Percentiles rank a stretch among this genome's conserved stretches.
These are phyloP conservation scores for Chrysolina americana DNA, from an alignment of 2,888 invertebrate genomes.

Conservation along the genomic window DNA sequence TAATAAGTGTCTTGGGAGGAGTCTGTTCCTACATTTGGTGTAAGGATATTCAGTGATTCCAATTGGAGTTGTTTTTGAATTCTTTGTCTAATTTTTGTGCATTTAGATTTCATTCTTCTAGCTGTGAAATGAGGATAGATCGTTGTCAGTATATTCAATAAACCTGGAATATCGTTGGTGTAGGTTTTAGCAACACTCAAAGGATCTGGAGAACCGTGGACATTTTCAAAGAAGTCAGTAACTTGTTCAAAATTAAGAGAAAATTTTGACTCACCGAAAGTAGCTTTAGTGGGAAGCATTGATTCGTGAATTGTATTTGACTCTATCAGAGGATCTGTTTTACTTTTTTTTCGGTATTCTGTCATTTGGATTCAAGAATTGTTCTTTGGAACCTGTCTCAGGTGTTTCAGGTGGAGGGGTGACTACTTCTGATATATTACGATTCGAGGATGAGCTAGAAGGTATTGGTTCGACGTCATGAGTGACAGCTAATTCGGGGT, in stretches of 20 bases:
- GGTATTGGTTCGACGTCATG: not conserved
- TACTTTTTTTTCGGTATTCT: not conserved
- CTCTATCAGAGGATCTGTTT: too few relatives aligned
- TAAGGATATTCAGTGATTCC: not conserved
- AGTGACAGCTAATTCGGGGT: too few relatives aligned
- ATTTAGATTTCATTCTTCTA: not conserved
- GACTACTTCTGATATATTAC: not conserved
- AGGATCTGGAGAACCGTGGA: not conserved
- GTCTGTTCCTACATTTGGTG: not conserved
- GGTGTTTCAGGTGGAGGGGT: not conserved
- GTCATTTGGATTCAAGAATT: not conserved
- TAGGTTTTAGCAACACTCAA: not conserved
- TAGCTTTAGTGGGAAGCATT: not conserved
- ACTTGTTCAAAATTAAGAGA: not conserved
- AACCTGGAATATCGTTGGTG: not conserved
- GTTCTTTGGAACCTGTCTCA: not conserved
- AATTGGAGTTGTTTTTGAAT: not conserved
- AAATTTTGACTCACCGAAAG: not conserved
- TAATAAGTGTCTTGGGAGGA: conserved; percentile 6
- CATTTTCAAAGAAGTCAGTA: not conserved
- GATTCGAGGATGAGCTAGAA: not conserved
- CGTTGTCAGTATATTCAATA: not conserved
- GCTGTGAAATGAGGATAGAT: conserved; percentile 11
- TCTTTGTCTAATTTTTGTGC: not conserved
- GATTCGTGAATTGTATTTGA: not conserved